Base-by-base conservation (phyloP, 2,113 vertebrate genomes). In the Aphyosemion australe region DNA sequence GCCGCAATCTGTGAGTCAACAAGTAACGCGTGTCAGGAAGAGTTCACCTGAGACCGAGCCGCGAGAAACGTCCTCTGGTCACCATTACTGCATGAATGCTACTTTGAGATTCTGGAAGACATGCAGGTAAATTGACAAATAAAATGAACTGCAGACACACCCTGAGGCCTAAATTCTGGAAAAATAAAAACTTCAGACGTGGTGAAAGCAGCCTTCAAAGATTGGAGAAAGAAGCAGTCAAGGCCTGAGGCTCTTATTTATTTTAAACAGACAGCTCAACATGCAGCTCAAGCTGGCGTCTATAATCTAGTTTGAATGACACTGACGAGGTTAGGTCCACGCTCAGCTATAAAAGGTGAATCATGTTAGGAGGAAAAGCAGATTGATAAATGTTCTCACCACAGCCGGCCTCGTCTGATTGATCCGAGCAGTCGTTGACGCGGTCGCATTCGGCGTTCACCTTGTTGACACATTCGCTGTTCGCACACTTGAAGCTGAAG, bases 371-470 rank as follows among this genome's bases (percentile, higher is more conserved):
- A 51, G 42, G 50, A 56, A 9, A 19, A 12, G 12, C 10, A 56
- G 48, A 60, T 55, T 16, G 34, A 65, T 58, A 56, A 8, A 20
- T 56, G 34, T 42, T 48, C 89, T 91, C 78, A 94, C 93, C 12
- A 6, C 93, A 94, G 66, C 0, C 0, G 1, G 54, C 43, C 65
- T 94, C 93, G 12, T 94, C 93, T 0, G 92, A 91, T 8, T 66
- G 53, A 57, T 94, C 93, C 0, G 69, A 4, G 76, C 93, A 94
- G 86, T 94, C 93, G 0, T 11, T 34, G 34, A 87, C 21, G 0
- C 77, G 88, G 82, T 94, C 92, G 15, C 93, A 94, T 72, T 94
- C 92, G 0, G 92, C 89, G 3, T 94, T 94, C 69, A 92, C 73
- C 81, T 93, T 94, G 87, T 90, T 93, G 72, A 93, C 82, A 72